Conservation (phyloP, 1,140 invertebrate genomes). For the Drosophila virilis region DNA sequence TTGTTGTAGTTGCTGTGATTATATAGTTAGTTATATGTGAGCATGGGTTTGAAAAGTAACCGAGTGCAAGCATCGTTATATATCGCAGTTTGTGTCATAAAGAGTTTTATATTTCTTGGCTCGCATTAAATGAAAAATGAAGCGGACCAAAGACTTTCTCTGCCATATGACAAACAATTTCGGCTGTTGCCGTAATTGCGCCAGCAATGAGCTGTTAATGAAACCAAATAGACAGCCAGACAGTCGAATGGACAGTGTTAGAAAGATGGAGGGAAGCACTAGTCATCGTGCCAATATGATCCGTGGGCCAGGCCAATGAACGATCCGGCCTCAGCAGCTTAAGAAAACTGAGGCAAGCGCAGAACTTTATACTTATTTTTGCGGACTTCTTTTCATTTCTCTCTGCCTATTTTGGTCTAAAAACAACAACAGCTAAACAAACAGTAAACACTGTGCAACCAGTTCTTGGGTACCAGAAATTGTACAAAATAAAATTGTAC, state of each 20-base stretch:
- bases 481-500: neutral
- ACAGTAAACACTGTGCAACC: slow-evolving; percentile 39
- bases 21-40: slow-evolving; percentile 45
- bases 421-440: slow-evolving; percentile 47
- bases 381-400: slow-evolving; percentile 27
- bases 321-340: slow-evolving; percentile 65
- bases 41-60: slow-evolving; percentile 17
- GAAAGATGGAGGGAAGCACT: slow-evolving; percentile 41
- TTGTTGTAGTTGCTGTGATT: slow-evolving; percentile 22
- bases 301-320: slow-evolving; percentile 67
- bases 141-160: slow-evolving; percentile 66
- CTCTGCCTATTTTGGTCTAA: slow-evolving; percentile 35
- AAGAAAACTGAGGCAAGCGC: slow-evolving; percentile 46
- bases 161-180: slow-evolving; percentile 76
- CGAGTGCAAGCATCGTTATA: slow-evolving; percentile 31
- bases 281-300: slow-evolving; percentile 66
- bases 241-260: neutral
- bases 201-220: slow-evolving; percentile 77
- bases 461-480: neutral
- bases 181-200: slow-evolving; percentile 75
- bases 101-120: slow-evolving; percentile 48
- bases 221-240: slow-evolving; percentile 55
- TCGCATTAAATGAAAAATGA: slow-evolving; percentile 52
- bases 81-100: slow-evolving; percentile 39
- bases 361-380: slow-evolving; percentile 39